Conservation (phyloP, 2,113 vertebrate genomes). For the Ophthalmolycus amberensis region DNA sequence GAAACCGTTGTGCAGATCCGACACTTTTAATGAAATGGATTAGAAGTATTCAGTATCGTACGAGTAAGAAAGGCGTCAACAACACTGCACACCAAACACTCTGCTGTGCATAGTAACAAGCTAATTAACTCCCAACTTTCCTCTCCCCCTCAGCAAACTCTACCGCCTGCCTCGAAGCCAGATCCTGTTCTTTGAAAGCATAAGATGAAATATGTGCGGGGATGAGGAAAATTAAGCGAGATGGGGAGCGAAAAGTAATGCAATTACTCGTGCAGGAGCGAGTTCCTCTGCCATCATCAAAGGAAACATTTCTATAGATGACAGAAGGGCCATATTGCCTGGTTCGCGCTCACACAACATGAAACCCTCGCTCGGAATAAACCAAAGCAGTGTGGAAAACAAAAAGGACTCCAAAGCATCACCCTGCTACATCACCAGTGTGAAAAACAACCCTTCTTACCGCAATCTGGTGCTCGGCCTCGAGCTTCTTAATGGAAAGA, state of each 20-base stretch:
- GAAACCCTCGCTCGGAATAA: constrained; percentile 10
- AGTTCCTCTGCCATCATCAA: constrained; percentile 49
- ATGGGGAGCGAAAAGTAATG: constrained; percentile 43
- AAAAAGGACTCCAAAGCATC: constrained; percentile 15
- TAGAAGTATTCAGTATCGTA: constrained; percentile 42
- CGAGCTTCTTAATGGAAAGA: constrained; percentile 38
- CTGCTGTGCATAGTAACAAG: constrained; percentile 63
- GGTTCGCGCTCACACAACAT: not conserved
- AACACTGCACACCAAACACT: constrained; percentile 64
- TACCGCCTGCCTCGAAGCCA: constrained; percentile 53
- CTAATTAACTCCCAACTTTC: constrained; percentile 69
- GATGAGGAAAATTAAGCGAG: constrained; percentile 24
- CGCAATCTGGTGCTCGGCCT: constrained; percentile 30
- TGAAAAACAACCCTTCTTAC: constrained; percentile 40
- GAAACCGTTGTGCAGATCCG: constrained; percentile 39
- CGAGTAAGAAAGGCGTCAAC: constrained; percentile 61
- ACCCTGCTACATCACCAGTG: not conserved
- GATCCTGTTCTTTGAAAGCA: constrained; percentile 76
- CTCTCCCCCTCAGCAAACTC: constrained; percentile 44
- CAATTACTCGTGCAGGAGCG: constrained; percentile 51
- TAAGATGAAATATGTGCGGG: constrained; percentile 56
- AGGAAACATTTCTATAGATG: constrained; percentile 40
- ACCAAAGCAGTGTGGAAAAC: constrained; percentile 12
- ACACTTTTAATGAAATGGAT: constrained; percentile 55
- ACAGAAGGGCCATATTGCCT: constrained; percentile 19